Conservation (phyloP, 1,140 invertebrate genomes). For the Harpegnathos saltator region DNA sequence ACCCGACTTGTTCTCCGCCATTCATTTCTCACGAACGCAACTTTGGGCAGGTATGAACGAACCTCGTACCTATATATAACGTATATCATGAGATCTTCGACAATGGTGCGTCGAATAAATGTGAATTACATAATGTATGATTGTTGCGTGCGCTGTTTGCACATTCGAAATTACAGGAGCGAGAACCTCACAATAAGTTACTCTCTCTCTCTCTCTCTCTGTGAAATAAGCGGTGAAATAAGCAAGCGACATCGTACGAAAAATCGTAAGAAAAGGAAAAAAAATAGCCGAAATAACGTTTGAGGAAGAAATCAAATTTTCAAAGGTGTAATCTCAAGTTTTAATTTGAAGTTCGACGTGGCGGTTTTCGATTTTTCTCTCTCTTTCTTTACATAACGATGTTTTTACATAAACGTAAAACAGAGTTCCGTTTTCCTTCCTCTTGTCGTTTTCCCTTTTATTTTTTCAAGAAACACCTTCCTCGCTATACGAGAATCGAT, state of each 20-base stretch:
- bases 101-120: conserved; percentile 37
- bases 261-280: too few relatives aligned
- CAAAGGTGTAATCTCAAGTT: too few relatives aligned
- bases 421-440: too few relatives aligned
- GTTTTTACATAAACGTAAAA: too few relatives aligned
- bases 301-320: too few relatives aligned
- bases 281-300: too few relatives aligned
- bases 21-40: conserved; percentile 45
- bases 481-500: neutral
- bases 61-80: conserved; percentile 17
- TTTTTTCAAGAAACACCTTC: conserved; percentile 4
- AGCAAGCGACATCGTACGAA: neutral
- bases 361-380: neutral
- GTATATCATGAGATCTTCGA: conserved; percentile 25
- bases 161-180: neutral
- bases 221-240: neutral
- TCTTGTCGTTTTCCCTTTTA: neutral
- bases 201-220: too few relatives aligned
- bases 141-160: neutral
- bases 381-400: neutral
- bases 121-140: conserved; percentile 22
- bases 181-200: neutral
- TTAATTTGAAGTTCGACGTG: too few relatives aligned
- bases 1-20: conserved; percentile 27
- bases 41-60: conserved; percentile 17